phyloP scores from a whole-genome alignment of 2,888 invertebrate species.

The Iselma pallidipennis region DNA sequence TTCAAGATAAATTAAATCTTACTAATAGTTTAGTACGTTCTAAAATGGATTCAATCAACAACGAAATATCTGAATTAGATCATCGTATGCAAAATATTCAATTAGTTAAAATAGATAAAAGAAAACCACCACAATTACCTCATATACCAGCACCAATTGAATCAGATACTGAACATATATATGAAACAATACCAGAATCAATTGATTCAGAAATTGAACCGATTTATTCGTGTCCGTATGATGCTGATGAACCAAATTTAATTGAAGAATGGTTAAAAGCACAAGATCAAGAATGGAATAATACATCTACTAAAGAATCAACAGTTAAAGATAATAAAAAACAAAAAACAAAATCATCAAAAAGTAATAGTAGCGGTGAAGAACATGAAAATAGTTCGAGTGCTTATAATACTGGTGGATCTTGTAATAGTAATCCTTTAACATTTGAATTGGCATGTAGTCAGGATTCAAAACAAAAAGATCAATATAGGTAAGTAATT shows the following conservation, averaged over 20 bases:
- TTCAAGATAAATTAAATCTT: slow-evolving; percentile 46
- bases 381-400: slow-evolving; percentile 68
- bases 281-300: slow-evolving; percentile 33
- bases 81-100: slow-evolving; percentile 65
- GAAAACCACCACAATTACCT: slow-evolving; percentile 46
- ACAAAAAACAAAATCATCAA: slow-evolving; percentile 42
- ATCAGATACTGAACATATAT: slow-evolving; percentile 66
- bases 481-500: slow-evolving; percentile 45
- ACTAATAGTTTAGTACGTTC: slow-evolving; percentile 50
- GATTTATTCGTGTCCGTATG: slow-evolving; percentile 67
- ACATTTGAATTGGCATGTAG: slow-evolving; percentile 59
- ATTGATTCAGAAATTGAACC: slow-evolving; percentile 63
- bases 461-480: slow-evolving; percentile 53
- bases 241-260: slow-evolving; percentile 50
- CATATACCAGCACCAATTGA: slow-evolving; percentile 49
- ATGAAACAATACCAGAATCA: slow-evolving; percentile 67
- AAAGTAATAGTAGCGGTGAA: slow-evolving; percentile 57
- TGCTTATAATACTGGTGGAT: slow-evolving; percentile 77
- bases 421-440: slow-evolving; percentile 69
- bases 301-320: slow-evolving; percentile 28
- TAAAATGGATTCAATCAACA: slow-evolving; percentile 56
- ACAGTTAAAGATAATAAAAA: slow-evolving; percentile 34
- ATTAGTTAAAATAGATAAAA: slow-evolving; percentile 55
- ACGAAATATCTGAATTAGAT: slow-evolving; percentile 61
- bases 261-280: slow-evolving; percentile 49